A percentile compares a stretch with the other conserved stretches of the same genome.
phyloP scores from a whole-genome alignment of 2,113 vertebrate genomes.

The Alethe diademata region DNA sequence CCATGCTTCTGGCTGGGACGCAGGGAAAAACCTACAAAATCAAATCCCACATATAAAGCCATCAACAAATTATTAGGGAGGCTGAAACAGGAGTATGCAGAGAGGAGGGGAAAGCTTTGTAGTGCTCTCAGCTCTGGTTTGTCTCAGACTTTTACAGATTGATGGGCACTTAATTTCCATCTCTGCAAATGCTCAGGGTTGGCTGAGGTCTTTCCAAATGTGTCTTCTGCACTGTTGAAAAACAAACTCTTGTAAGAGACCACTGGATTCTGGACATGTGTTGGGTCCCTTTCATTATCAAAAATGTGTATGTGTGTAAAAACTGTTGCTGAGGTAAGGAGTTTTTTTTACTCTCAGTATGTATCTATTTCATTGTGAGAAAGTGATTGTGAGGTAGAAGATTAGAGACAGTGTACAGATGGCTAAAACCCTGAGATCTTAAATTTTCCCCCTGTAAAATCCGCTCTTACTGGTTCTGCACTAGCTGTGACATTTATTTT shows the following conservation, averaged over 20 bases:
- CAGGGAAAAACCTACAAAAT: neutral
- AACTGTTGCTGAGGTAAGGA: neutral
- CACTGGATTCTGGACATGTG: neutral
- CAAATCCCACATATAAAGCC: constrained; percentile 17
- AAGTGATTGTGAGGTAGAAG: neutral
- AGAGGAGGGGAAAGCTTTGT: neutral
- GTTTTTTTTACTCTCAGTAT: neutral
- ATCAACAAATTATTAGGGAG: constrained; percentile 12
- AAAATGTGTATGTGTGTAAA: neutral
- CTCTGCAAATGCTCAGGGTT: constrained; percentile 1
- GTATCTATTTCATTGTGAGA: neutral
- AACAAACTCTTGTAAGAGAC: neutral
- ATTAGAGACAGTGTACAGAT: neutral
- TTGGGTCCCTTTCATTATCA: neutral
- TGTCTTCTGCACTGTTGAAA: neutral
- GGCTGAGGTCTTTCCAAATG: neutral
- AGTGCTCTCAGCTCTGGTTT: constrained; percentile 27
- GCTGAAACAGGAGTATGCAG: neutral
- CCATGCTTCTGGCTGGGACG: neutral
- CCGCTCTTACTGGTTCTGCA: neutral
- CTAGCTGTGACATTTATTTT: neutral
- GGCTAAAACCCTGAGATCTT: neutral
- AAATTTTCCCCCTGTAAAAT: neutral
- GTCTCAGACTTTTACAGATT: constrained; percentile 12
- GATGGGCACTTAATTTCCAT: constrained; percentile 29